phyloP scores from a whole-genome alignment of 1,140 invertebrate genomes.

The Ostrea denselamellosa region DNA sequence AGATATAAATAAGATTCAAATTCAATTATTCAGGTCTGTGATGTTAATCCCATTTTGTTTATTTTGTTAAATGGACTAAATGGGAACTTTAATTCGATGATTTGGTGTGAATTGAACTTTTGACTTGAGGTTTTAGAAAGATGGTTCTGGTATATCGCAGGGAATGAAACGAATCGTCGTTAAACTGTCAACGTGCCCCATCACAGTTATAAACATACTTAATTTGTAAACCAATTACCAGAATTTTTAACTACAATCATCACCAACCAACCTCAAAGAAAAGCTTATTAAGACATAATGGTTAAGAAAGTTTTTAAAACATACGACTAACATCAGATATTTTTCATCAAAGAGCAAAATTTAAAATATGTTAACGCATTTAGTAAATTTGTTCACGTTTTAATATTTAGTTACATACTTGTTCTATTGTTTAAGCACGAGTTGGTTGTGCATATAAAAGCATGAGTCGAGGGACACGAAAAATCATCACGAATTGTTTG shows the following conservation, averaged over 20 bases:
- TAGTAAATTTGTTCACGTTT: no score
- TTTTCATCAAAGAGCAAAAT: neutral
- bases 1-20: no score
- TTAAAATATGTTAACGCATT: no score
- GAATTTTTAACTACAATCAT: neutral
- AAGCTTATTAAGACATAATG: neutral
- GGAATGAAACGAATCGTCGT: no score
- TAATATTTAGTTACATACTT: neutral
- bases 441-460: neutral
- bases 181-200: neutral
- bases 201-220: neutral
- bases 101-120: no score
- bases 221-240: neutral
- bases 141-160: no score
- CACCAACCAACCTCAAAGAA: neutral
- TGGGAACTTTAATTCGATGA: no score
- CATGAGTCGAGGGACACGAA: neutral
- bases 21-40: no score
- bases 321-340: neutral
- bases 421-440: neutral
- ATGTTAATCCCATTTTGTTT: no score
- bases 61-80: no score
- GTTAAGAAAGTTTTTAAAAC: neutral
- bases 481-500: neutral
- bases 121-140: no score